phyloP scores from a whole-genome alignment of 1,140 invertebrate genomes.

The Caenorhabditis tropicalis region DNA sequence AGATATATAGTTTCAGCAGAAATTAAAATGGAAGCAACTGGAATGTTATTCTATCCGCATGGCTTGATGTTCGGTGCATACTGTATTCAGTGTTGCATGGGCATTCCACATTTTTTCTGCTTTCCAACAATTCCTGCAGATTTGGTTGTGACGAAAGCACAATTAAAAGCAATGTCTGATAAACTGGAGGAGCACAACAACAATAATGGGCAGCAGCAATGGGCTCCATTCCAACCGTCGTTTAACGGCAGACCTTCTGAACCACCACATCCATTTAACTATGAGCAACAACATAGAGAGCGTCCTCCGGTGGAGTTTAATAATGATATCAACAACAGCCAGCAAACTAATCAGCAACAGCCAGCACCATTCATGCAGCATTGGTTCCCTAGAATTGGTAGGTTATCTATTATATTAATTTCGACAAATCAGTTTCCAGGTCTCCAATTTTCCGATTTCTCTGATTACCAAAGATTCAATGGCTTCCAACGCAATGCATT shows the following conservation, averaged over 20 bases:
- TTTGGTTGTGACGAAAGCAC: neutral
- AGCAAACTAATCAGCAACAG: too few species aligned
- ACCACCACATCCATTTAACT: neutral
- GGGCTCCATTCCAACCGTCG: neutral
- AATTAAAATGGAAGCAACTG: too few species aligned
- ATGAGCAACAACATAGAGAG: neutral
- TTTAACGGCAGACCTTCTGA: neutral
- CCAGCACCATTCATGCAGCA: neutral
- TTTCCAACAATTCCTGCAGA: neutral
- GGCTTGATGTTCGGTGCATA: neutral
- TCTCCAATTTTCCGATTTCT: conserved; percentile 3
- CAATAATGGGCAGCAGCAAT: neutral
- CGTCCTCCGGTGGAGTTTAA: neutral
- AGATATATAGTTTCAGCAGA: too few species aligned
- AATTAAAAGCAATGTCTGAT: neutral
- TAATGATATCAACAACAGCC: neutral
- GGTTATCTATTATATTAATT: neutral
- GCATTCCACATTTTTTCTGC: neutral
- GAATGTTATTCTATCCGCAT: neutral
- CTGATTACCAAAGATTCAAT: neutral
- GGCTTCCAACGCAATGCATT: conserved; percentile 5
- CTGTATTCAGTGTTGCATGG: neutral
- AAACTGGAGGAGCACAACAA: neutral
- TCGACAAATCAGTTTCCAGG: neutral
- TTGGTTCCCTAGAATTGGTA: neutral